Base-by-base conservation (phyloP, 2,113 vertebrate species). In the Andinoacara biseriatus region DNA sequence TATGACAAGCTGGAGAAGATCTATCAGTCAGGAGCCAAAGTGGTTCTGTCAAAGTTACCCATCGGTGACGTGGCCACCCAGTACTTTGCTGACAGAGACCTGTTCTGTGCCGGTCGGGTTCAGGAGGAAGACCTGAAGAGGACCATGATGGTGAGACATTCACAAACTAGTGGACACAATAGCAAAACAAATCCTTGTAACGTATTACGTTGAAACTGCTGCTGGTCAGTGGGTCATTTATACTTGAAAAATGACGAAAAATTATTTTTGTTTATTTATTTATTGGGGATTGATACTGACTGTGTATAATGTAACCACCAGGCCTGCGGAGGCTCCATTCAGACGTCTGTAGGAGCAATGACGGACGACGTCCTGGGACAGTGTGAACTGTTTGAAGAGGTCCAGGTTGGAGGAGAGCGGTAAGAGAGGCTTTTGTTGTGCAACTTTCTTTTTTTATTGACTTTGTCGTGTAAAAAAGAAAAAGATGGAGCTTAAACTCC, bases 1-100 rank as follows among this genome's bases (percentile, higher is more conserved):
- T 99, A 99, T 1, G 97, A 99, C 94, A 99, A 99, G 61, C 93
- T 99, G 56, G 98, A 99, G 82, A 99, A 97, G 94, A 98, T 99
- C 92, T 90, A 96, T 82, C 89, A 93, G 84, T 99, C 98, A 0
- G 98, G 98, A 57, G 97, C 98, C 89, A 99, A 99, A 89, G 98
- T 99, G 3, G 95, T 99, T 49, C 89, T 99, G 58, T 99, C 98
- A 77, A 99, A 99, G 85, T 94, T 99, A 1, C 97, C 98, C 20
- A 99, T 99, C 0, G 98, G 98, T 0, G 98, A 99, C 1, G 98
- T 99, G 85, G 98, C 98, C 40, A 99, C 98, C 0, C 98, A 99
- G 95, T 99, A 97, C 93, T 99, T 99, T 0, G 98, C 98, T 0
- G 98, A 99, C 85, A 95, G 98, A 90, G 98, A 99, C 94, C 92